A percentile compares a stretch with the other conserved stretches of the same genome.
phyloP scores from a whole-genome alignment of 2,113 vertebrate species.

The Mormoops blainvillei region DNA sequence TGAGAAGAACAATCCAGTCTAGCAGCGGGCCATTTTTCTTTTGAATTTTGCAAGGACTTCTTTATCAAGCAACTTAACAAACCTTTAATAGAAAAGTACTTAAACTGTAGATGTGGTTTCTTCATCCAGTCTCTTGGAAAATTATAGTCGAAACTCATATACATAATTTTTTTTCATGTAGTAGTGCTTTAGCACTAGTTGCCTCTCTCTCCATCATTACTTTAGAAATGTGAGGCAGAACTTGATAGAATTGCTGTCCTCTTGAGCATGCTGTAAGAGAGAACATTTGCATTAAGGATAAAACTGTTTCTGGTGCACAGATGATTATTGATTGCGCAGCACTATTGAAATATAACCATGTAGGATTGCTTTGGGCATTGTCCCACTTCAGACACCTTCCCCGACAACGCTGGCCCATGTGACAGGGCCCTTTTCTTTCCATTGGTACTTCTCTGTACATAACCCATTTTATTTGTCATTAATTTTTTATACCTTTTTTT shows the following conservation, averaged over 20 bases:
- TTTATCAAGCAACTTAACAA: neutral
- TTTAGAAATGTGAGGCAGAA: neutral
- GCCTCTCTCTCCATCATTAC: neutral
- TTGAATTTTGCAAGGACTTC: neutral
- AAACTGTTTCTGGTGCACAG: neutral
- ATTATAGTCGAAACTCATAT: neutral
- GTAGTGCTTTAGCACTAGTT: fast-evolving
- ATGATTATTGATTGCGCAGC: neutral
- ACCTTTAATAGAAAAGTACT: neutral
- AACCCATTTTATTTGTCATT: neutral
- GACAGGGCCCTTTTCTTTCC: neutral
- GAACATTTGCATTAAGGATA: neutral
- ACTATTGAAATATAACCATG: neutral
- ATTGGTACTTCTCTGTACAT: neutral
- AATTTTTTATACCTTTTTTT: neutral
- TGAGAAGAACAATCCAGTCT: neutral
- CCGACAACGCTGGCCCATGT: neutral
- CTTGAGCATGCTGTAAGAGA: neutral
- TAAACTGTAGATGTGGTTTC: neutral
- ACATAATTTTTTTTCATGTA: neutral
- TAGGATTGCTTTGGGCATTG: neutral
- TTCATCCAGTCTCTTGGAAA: neutral
- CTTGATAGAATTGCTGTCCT: neutral
- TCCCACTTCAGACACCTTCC: neutral
- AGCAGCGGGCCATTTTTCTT: neutral